Evolutionary conservation across 1,140 invertebrate species (phyloP).

Genomic region (Heliconius hewitsoni): DNA sequence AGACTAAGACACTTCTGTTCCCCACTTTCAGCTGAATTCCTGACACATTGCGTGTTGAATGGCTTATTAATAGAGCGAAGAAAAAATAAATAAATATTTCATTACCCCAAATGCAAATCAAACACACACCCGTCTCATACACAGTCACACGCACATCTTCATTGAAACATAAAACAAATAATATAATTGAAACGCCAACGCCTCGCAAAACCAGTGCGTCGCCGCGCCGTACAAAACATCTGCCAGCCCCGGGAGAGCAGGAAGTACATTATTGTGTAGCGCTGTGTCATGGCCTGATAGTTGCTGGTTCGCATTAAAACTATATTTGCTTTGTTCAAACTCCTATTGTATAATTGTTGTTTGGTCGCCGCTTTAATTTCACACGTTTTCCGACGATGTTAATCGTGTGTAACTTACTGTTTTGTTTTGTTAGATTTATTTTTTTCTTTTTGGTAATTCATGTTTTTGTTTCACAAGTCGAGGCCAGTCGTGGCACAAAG

Average conservation of each 20-base stretch:
- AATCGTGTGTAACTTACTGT: constrained; percentile 3
- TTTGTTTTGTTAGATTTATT: background rate
- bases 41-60: too few relatives aligned
- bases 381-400: constrained; percentile 15
- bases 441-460: background rate
- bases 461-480: too few relatives aligned
- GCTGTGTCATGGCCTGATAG: constrained; percentile 32
- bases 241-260: constrained; percentile 23
- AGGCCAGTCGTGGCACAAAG: background rate
- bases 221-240: background rate
- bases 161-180: background rate
- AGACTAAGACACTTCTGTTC: too few relatives aligned
- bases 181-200: background rate
- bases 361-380: constrained; percentile 31
- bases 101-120: too few relatives aligned
- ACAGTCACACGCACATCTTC: too few relatives aligned
- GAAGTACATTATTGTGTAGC: constrained; percentile 35
- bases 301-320: constrained; percentile 34
- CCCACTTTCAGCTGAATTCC: too few relatives aligned
- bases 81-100: too few relatives aligned
- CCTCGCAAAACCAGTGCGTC: background rate
- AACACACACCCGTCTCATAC: too few relatives aligned
- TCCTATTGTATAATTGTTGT: constrained; percentile 32
- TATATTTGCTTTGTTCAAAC: constrained; percentile 38
- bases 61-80: too few relatives aligned